A percentile compares a stretch with the other conserved stretches of the same genome.
phyloP scores from a whole-genome alignment of 2,797 vertebrate species.

The Champsocephalus gunnari region DNA sequence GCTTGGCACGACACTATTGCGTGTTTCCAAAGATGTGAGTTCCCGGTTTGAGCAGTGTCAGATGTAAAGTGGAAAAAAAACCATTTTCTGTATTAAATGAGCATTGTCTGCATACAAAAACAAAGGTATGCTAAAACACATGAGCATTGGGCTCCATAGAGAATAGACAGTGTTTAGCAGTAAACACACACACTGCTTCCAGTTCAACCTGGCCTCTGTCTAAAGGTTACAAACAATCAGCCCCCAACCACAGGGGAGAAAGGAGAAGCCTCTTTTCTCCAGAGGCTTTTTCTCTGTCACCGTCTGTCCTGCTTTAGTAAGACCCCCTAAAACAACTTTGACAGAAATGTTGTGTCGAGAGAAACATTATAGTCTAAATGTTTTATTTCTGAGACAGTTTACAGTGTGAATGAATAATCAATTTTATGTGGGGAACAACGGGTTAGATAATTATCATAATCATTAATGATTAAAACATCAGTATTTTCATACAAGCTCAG shows the following conservation, averaged over 20 bases:
- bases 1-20: constrained; percentile 1
- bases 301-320: background rate
- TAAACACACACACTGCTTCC: constrained; percentile 27
- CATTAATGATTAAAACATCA: constrained; percentile 44
- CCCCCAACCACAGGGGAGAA: constrained; percentile 15
- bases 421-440: constrained; percentile 3
- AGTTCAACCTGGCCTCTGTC: constrained; percentile 33
- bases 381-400: background rate
- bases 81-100: background rate
- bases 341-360: background rate
- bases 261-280: constrained; percentile 2
- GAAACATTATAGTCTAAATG: background rate
- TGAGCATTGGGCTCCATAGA: constrained; percentile 3
- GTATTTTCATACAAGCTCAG: constrained; percentile 16
- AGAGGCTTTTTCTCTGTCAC: constrained; percentile 4
- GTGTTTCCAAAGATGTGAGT: constrained; percentile 2
- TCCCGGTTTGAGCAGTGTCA: constrained; percentile 6
- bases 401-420: background rate
- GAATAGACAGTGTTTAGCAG: constrained; percentile 15
- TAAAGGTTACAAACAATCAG: constrained; percentile 48
- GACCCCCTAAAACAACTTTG: background rate
- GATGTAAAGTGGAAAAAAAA: constrained; percentile 23
- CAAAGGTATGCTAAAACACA: constrained; percentile 19
- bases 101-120: background rate
- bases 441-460: constrained; percentile 35